Percentiles rank a stretch among this genome's conserved stretches.
Conservation (phyloP, 2,113 vertebrate genomes). For the Chamaea fasciata region DNA sequence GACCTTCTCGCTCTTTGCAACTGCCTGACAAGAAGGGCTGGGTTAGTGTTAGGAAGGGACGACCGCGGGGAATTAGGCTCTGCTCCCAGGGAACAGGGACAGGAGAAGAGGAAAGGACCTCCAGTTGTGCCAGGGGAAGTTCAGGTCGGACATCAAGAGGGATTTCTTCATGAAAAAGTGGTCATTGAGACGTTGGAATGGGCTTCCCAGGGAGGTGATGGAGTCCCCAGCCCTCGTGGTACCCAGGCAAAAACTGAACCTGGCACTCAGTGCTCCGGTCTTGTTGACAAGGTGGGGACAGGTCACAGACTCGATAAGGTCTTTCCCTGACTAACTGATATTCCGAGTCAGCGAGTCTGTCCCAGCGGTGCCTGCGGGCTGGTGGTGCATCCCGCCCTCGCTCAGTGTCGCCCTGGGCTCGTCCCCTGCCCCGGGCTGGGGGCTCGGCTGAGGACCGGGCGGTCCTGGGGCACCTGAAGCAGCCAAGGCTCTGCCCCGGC, state of each 20-base stretch:
- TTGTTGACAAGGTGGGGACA: not conserved
- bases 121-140: fast-evolving
- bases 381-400: fast-evolving
- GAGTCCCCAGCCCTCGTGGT: not conserved
- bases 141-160: too few species aligned
- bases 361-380: too few species aligned
- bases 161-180: not conserved
- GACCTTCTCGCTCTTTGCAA: fast-evolving
- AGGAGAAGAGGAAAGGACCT: not conserved
- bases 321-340: not conserved
- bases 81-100: not conserved
- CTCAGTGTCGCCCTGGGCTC: not conserved
- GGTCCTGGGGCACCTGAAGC: not conserved
- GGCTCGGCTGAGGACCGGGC: not conserved
- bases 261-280: not conserved
- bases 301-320: not conserved
- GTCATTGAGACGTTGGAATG: too few species aligned
- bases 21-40: not conserved
- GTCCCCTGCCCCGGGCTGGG: not conserved
- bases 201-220: not conserved
- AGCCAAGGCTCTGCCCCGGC: fast-evolving
- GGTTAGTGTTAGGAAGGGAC: not conserved
- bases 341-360: not conserved
- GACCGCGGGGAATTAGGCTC: too few species aligned
- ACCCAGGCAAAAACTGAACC: not conserved